Evolutionary conservation across 2,888 invertebrate genomes (phyloP), one percentile per base, ranked within the genome.

Genomic region (Dicycla oo): DNA sequence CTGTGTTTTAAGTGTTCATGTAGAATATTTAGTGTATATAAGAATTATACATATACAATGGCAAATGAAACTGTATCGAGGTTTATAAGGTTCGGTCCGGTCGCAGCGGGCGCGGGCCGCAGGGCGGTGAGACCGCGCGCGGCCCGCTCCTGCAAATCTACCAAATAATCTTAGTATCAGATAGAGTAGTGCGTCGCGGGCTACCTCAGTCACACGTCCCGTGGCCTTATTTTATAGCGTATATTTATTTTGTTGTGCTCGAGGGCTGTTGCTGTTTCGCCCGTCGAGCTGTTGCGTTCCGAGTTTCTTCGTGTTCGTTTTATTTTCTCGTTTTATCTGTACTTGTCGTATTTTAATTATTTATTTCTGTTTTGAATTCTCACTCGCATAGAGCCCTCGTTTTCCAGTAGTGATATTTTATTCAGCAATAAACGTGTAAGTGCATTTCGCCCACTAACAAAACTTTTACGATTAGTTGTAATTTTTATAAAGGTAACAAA

Each of bases 401-500:
- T 95, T 95, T 95, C 94, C 94, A 94, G 91, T 95, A 95, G 96
- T 96, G 96, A 96, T 96, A 96, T 96, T 96, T 94, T 93, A 94
- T 93, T 92, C 93, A 96, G 96, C 96, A 96, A 96, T 96, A 96
- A 95, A 91, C 88, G 89, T 90, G 88, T 92, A 93, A 94, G 94
- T 94, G 95, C 95, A 95, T 96, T 96, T 95, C 93, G 93, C 92
- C 86, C 85, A 80, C 80, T 87, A 80, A 82, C 81, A 79, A 83
- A 87, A 90, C 91, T 91, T 93, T 92, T 93, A 93, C 93, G 91
- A 92, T 94, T 94, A 95, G 95, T 95, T 91, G 92, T 96, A 94
- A 94, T 93, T 92, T 93, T 94, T 92, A 92, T 92, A 92, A 93
- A 88, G 87, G 86, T 91, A 93, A 94, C 92, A 94, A 95, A 94